Base-by-base conservation (phyloP, 1,140 invertebrate genomes). In the Ericerus pela region DNA sequence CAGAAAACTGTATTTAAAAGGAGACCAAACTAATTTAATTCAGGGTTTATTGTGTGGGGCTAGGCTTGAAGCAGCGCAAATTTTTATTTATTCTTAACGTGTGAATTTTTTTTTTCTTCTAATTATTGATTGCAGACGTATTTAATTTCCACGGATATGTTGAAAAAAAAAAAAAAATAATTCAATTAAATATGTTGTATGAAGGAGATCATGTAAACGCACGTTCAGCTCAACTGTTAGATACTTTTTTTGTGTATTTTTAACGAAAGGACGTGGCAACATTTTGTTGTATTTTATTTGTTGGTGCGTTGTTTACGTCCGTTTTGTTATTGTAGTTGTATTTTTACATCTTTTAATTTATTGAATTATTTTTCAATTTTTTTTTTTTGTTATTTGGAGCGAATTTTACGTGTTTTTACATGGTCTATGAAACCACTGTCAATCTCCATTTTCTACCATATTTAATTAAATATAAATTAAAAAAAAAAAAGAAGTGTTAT, bases 381-480 rank as follows among this genome's bases (percentile, higher is more conserved):
- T 38, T 38, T 16, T 38, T 38, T 47, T 47, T 47, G 41, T 47
- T 47, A 24, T 47, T 47, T 10, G 41, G 26, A 47, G 20, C 20
- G 26, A 47, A 24, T 47, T 47, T 47, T 24, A 47, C 41, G 41
- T 47, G 41, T 47, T 47, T 47, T 47, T 47, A 47, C 41, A 47
- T 47, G 41, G 41, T 47, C 41, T 24, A 47, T 47, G 41, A 47
- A 47, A 47, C 41, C 41, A 47, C 26, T 47, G 41, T 47, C 22
- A 47, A 24, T 47, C 41, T 47, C 41, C 41, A 47, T 47, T 47
- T 47, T 47, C 41, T 47, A 47, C 41, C 41, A 47, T 47, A 47
- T 47, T 41, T 16, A 14, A 8, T 47, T 47, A 47, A 47, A 47
- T 47, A 47, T 47, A 47, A 47, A n/a, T n/a, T n/a, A n/a, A n/a